A percentile compares a stretch with the other conserved stretches of the same genome.
Evolutionary conservation across 1,140 invertebrate species (phyloP).

Genomic region (Tetragonula clypearis): DNA sequence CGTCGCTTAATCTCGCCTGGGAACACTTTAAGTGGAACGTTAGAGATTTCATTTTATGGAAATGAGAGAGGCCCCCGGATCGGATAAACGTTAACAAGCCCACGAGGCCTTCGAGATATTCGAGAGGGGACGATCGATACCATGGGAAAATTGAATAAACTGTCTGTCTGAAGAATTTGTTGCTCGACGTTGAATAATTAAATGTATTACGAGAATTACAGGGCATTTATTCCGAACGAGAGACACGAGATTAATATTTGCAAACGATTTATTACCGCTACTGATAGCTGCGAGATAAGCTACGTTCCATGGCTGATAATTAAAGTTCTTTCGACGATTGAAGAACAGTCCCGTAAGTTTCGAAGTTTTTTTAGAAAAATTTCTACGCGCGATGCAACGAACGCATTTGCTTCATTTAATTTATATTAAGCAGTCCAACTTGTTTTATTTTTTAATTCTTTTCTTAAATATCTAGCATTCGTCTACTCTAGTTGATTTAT

Average conservation of each 20-base stretch:
- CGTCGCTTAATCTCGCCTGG: neutral
- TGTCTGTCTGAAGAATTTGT: neutral
- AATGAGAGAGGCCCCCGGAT: neutral
- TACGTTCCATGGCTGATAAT: neutral
- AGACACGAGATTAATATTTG: neutral
- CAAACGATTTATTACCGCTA: neutral
- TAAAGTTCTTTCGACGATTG: neutral
- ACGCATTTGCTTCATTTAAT: no score
- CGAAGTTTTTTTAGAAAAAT: neutral
- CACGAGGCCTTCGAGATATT: no score
- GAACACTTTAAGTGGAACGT: neutral
- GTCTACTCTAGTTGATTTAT: no score
- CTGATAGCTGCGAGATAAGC: neutral
- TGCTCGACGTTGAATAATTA: neutral
- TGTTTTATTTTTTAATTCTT: no score
- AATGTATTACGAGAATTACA: neutral
- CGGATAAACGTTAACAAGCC: neutral
- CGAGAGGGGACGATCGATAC: neutral
- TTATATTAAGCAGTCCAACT: no score
- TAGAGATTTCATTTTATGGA: conserved; percentile 19
- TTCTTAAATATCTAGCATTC: no score
- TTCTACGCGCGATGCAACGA: neutral
- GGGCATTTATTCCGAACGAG: neutral
- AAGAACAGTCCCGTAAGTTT: neutral
- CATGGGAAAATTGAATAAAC: neutral